Evolutionary conservation across 2,888 invertebrate genomes (phyloP).

Genomic region (Drosophila percnosoma): DNA sequence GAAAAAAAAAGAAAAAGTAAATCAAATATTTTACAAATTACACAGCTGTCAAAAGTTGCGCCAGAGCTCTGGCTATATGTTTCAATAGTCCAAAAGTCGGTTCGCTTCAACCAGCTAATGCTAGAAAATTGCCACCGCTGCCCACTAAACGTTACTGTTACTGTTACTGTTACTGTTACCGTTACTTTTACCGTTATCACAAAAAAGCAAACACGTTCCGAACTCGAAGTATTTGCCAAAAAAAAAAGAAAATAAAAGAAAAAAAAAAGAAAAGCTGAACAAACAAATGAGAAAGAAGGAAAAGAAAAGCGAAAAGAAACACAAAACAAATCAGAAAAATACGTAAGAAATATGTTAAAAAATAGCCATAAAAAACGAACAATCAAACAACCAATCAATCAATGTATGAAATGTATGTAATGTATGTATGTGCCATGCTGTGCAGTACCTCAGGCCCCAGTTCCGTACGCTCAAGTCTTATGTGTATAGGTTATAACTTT

Average conservation of each 20-base stretch:
- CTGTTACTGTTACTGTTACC: conserved; percentile 34
- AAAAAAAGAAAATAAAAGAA: background rate
- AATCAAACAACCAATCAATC: conserved; percentile 19
- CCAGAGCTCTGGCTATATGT: conserved; percentile 5
- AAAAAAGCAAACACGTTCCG: conserved; percentile 33
- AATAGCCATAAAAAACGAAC: conserved; percentile 28
- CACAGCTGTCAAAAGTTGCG: conserved; percentile 10
- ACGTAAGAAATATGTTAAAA: conserved; percentile 22
- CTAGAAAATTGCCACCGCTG: conserved; percentile 61
- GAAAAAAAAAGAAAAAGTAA: conserved; percentile 3
- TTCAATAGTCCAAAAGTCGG: conserved; percentile 34
- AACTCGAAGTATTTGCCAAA: conserved; percentile 14
- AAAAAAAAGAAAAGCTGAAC: conserved; percentile 51
- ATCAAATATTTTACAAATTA: background rate
- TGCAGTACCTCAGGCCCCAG: conserved; percentile 85
- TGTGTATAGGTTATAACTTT: conserved; percentile 26
- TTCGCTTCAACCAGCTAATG: conserved; percentile 60
- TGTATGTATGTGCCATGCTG: conserved; percentile 84
- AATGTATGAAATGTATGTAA: conserved; percentile 38
- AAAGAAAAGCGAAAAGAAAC: conserved; percentile 41
- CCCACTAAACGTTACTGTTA: conserved; percentile 72
- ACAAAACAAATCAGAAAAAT: conserved; percentile 50
- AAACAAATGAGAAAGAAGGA: conserved; percentile 66
- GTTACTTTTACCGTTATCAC: conserved; percentile 45
- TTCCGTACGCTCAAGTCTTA: conserved; percentile 61